Base-by-base conservation (phyloP, 2,113 vertebrate genomes). In the Archocentrus centrarchus region DNA sequence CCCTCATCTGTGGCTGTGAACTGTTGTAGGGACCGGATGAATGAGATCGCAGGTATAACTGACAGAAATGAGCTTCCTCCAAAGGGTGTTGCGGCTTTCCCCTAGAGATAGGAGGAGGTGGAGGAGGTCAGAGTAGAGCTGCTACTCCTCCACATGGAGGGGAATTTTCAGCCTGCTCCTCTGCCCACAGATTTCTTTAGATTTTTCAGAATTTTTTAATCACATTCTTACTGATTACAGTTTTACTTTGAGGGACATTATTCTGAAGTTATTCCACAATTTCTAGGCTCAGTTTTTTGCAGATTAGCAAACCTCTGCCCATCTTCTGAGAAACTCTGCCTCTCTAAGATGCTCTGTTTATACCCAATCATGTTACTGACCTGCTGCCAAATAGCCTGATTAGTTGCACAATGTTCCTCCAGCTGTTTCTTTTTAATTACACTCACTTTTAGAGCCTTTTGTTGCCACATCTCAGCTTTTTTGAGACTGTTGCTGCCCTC, bases 51-150 rank as follows among this genome's bases (percentile, higher is more conserved):
- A 68, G 63, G 27, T 27, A 17, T 0, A 39, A 68, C 39, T 27
- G 39, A 11, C 1, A 3, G 41, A 47, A 1, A 47, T 68, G 17
- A 47, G 44, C 41, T 68, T 27, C 41, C 14, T 47, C 63, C n/a
- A 27, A 22, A 18, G 39, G 8, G 14, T 47, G 39, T 47, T 3
- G 4, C 22, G 64, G 27, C 0, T 68, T 39, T 11, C 0, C 39
- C 24, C 11, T 17, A 68, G 0, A 4, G 4, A 37, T n/a, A 6
- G 20, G 37, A 37, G 35, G 35, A 37, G 35, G 35, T 5, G 20
- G 11, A 64, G 0, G 37, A 0, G 37, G 37, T 44, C 39, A 1
- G 22, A 0, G 63, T 66, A 17, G 24, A 17, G 63, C 22, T 17
- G 63, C 63, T 66, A 24, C 63, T 44, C 0, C 4, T 0, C 5